phyloP scores from a whole-genome alignment of 2,113 vertebrate genomes.

The Catharus fuscescens region DNA sequence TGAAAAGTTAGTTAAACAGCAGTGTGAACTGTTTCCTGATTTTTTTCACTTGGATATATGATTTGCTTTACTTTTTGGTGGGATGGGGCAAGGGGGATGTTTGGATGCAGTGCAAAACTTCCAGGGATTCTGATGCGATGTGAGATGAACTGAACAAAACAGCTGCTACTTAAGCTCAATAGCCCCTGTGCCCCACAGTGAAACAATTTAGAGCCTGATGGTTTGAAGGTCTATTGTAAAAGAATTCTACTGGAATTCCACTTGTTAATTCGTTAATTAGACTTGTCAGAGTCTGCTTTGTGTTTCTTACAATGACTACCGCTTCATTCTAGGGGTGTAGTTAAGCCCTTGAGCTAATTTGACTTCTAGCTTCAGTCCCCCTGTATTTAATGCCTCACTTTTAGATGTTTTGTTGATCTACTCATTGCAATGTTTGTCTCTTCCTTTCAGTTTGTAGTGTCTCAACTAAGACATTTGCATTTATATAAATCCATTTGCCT shows the following conservation, averaged over 20 bases:
- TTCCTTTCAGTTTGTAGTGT: background rate
- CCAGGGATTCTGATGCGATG: background rate
- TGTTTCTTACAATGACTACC: slow-evolving; percentile 42
- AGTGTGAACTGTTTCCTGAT: background rate
- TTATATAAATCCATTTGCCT: background rate
- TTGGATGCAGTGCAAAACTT: background rate
- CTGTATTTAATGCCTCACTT: slow-evolving; percentile 16
- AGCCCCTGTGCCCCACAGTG: background rate
- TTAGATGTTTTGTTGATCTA: background rate
- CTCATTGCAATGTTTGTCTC: background rate
- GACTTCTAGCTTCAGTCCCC: slow-evolving; percentile 23
- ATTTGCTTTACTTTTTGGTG: background rate
- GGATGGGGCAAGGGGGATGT: rapidly evolving
- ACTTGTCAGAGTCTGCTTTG: slow-evolving; percentile 43
- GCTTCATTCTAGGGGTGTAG: slow-evolving; percentile 53
- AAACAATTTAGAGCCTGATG: slow-evolving; percentile 31
- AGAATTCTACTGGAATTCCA: slow-evolving; percentile 50
- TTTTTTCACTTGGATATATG: background rate
- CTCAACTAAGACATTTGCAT: background rate
- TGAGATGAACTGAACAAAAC: background rate
- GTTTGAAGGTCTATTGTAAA: slow-evolving; percentile 66
- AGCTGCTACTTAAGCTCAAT: slow-evolving; percentile 22
- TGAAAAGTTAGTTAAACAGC: background rate
- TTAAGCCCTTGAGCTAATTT: slow-evolving; percentile 54
- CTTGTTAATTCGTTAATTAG: slow-evolving; percentile 74